These are phyloP conservation scores for human DNA, from an alignment of 2,113 vertebrate genomes.

Conservation along the genomic window GRCh38 chr3:87348501-87349000, in stretches of 20 bases:
- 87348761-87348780: not conserved
- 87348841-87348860: not conserved
- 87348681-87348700: not conserved
- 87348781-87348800: not conserved
- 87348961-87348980: not conserved
- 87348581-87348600: not conserved
- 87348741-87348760: not conserved
- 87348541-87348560: not conserved
- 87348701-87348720: not conserved
- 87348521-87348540: not conserved
- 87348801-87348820: not conserved
- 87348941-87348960: not conserved
- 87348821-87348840: not conserved
- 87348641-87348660: not conserved
- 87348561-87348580: not conserved
- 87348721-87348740: constrained; percentile 9
- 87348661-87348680: not conserved
- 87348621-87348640: not conserved
- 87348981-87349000: not conserved
- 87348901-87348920: not conserved
- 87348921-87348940: not conserved
- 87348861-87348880: constrained; percentile 3
- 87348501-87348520: not conserved
- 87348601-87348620: not conserved
- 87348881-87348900: not conserved